Conservation (phyloP, 2,888 invertebrate species). For the Metallyticus violacea region DNA sequence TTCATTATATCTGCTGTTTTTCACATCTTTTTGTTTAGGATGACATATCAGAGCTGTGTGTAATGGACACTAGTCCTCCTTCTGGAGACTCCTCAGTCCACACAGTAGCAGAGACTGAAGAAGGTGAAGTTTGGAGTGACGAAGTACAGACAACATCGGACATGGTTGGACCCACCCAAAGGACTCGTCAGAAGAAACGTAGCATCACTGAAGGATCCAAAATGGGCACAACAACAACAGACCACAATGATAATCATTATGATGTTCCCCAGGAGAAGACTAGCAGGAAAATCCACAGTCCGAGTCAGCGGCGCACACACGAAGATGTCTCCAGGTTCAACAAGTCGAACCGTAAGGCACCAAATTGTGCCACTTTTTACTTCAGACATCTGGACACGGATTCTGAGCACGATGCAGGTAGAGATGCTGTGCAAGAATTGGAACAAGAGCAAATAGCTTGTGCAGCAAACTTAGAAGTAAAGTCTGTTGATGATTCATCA, state of each 20-base stretch:
- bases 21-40: slow-evolving; percentile 43
- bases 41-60: slow-evolving; percentile 45
- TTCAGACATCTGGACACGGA: slow-evolving; percentile 85
- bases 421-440: not conserved
- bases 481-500: slow-evolving; percentile 51
- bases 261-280: not conserved
- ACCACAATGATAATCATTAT: not conserved
- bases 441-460: slow-evolving; percentile 42
- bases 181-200: not conserved
- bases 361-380: slow-evolving; percentile 77
- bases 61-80: slow-evolving; percentile 41
- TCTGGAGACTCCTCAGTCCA: not conserved
- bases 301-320: not conserved
- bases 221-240: not conserved
- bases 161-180: not conserved
- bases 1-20: no score
- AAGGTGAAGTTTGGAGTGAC: not conserved
- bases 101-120: slow-evolving; percentile 33
- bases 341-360: slow-evolving; percentile 66
- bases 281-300: not conserved
- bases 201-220: not conserved
- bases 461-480: slow-evolving; percentile 2
- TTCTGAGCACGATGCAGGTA: slow-evolving; percentile 62
- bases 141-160: not conserved
- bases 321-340: slow-evolving; percentile 15